Evolutionary conservation across 2,888 invertebrate genomes (phyloP).

Genomic region (Plagodis pulveraria): DNA sequence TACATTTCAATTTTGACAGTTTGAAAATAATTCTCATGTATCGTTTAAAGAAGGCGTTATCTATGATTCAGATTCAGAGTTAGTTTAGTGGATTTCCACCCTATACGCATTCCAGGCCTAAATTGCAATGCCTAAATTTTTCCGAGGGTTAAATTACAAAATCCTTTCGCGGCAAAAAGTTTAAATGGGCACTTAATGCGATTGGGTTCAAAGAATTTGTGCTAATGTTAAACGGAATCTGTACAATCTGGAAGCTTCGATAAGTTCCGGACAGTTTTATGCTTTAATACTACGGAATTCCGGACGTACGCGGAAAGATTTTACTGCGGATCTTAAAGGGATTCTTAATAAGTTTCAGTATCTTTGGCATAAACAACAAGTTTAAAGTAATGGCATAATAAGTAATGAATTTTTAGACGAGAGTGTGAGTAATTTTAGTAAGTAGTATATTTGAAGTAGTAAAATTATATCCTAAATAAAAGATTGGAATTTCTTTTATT

Average conservation of each 20-base stretch:
- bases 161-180: conserved; percentile 73
- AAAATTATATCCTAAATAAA: too few relatives aligned
- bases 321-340: conserved; percentile 53
- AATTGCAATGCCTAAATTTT: conserved; percentile 67
- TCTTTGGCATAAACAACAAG: conserved; percentile 33
- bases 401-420: conserved; percentile 28
- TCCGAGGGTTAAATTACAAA: conserved; percentile 62
- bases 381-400: conserved; percentile 26
- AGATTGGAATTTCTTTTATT: too few relatives aligned
- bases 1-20: too few relatives aligned
- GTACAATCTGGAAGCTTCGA: conserved; percentile 80
- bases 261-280: conserved; percentile 69
- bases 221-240: conserved; percentile 79
- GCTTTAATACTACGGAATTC: conserved; percentile 75
- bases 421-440: background rate
- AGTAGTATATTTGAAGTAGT: too few relatives aligned
- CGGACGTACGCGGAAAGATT: conserved; percentile 53
- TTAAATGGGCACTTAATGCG: conserved; percentile 79
- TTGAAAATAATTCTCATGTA: too few relatives aligned
- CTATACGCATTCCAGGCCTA: conserved; percentile 32
- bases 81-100: background rate
- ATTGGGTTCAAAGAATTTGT: conserved; percentile 76
- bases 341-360: conserved; percentile 38
- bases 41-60: too few relatives aligned
- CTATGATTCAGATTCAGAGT: too few relatives aligned